phyloP scores from a whole-genome alignment of 2,888 invertebrate genomes.

The Sthenelais limicola region DNA sequence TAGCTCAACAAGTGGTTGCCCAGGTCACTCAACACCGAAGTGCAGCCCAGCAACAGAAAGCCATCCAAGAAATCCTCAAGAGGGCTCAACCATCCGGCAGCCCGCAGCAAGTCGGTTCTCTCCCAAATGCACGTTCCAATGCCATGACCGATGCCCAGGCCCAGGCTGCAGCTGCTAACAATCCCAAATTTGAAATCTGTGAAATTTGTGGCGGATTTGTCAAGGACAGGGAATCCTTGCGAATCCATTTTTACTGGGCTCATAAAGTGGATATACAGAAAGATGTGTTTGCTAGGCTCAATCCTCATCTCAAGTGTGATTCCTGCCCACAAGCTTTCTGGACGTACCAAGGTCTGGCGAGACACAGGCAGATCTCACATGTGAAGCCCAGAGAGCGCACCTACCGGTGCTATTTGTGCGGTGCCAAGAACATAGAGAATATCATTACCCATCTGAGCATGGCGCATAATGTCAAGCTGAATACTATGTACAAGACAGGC shows the following conservation, averaged over 20 bases:
- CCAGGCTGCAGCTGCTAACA: conserved; percentile 13
- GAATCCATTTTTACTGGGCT: conserved; percentile 98
- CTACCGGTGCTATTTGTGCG: conserved; percentile 54
- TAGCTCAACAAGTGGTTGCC: conserved; percentile 24
- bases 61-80: conserved; percentile 35
- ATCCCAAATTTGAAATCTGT: conserved; percentile 81
- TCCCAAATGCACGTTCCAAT: neutral
- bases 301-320: conserved; percentile 94
- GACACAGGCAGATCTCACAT: conserved; percentile 83
- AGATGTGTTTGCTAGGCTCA: conserved; percentile 58
- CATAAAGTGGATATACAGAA: conserved; percentile 80
- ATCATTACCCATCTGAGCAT: conserved; percentile 91
- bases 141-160: conserved; percentile 9
- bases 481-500: conserved; percentile 71
- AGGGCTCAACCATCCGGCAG: neutral
- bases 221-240: conserved; percentile 92
- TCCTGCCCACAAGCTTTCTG: conserved; percentile 97
- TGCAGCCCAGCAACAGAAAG: conserved; percentile 35
- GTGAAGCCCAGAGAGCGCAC: conserved; percentile 12
- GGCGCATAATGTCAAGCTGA: conserved; percentile 91
- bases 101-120: neutral
- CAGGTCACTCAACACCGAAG: conserved; percentile 26
- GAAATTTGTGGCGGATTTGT: conserved; percentile 98
- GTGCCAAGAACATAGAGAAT: conserved; percentile 75
- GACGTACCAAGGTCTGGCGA: conserved; percentile 95